A percentile compares a stretch with the other conserved stretches of the same genome.
phyloP scores from a whole-genome alignment of 2,113 vertebrate species.

The Condylura cristata region DNA sequence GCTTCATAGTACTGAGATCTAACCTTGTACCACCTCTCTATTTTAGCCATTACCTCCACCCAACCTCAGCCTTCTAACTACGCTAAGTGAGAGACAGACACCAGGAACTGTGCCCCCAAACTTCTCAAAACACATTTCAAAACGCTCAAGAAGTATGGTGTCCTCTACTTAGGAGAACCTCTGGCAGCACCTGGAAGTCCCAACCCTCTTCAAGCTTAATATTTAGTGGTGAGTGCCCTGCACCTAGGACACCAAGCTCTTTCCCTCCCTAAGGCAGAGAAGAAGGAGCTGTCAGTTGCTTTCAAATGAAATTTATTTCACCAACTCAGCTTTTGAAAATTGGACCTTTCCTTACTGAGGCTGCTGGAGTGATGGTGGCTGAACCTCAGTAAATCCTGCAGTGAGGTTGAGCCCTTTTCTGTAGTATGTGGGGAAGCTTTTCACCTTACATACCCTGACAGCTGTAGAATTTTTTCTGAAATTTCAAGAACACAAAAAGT shows the following conservation, averaged over 20 bases:
- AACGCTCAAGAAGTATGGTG: background rate
- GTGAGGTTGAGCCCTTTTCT: background rate
- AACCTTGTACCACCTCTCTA: too few species aligned
- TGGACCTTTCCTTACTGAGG: background rate
- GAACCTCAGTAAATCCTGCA: background rate
- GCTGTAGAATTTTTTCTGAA: background rate
- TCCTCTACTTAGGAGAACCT: background rate
- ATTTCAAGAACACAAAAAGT: slow-evolving; percentile 2
- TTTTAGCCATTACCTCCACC: background rate
- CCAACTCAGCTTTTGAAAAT: background rate
- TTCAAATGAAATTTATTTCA: background rate
- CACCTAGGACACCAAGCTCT: background rate
- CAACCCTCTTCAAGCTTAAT: background rate
- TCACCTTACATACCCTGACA: background rate
- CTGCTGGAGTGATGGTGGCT: background rate
- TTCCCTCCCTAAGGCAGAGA: background rate
- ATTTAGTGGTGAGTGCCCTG: background rate
- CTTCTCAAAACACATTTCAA: background rate
- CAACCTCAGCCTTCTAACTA: background rate
- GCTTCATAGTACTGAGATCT: too few species aligned
- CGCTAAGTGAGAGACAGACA: background rate
- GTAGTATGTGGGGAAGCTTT: background rate
- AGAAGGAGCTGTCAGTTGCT: background rate
- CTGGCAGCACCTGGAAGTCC: background rate
- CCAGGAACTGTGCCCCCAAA: background rate